Evolutionary conservation across 2,113 vertebrate species (phyloP).

Genomic region (Delphinus delphis): DNA sequence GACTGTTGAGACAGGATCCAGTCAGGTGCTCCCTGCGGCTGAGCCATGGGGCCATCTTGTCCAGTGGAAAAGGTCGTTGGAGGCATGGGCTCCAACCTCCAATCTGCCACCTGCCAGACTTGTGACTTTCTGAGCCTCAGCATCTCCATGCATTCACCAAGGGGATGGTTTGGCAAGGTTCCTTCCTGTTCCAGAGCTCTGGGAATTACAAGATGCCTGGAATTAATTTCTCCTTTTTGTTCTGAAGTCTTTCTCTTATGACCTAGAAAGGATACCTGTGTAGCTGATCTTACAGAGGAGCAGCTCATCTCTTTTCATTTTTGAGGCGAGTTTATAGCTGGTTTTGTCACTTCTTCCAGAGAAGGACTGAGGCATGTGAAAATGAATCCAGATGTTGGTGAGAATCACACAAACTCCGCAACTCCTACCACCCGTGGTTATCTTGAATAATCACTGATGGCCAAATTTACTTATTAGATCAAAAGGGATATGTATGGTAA

Average conservation of each 20-base stretch:
- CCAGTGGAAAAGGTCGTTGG: not conserved
- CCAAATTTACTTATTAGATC: not conserved
- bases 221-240: not conserved
- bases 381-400: not conserved
- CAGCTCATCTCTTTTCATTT: not conserved
- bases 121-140: not conserved
- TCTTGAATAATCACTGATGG: not conserved
- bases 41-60: accelerated
- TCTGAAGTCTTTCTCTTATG: not conserved
- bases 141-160: not conserved
- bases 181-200: not conserved
- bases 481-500: not conserved
- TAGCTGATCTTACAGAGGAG: not conserved
- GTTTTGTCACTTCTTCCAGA: not conserved
- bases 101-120: not conserved
- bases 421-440: not conserved
- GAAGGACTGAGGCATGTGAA: not conserved
- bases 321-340: not conserved
- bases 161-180: not conserved
- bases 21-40: accelerated
- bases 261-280: accelerated
- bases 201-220: not conserved
- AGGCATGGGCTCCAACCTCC: accelerated
- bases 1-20: not conserved
- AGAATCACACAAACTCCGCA: not conserved